phyloP scores from a whole-genome alignment of 2,888 invertebrate genomes.

The Parascotia fuliginaria region DNA sequence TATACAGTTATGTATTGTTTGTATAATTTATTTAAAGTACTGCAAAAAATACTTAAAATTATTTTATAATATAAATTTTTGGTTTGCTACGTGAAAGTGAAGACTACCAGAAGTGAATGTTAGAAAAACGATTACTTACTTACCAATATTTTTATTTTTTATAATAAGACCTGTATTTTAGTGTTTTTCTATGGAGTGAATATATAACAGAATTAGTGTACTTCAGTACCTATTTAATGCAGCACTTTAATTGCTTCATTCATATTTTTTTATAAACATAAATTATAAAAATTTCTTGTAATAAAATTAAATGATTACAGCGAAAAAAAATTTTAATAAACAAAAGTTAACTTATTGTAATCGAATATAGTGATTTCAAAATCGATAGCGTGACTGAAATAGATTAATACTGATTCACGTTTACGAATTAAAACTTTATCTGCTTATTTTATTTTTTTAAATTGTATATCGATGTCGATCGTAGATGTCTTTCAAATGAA shows the following conservation, averaged over 20 bases:
- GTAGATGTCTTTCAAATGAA: not conserved
- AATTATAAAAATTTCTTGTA: too few relatives aligned
- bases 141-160: too few relatives aligned
- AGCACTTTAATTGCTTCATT: too few relatives aligned
- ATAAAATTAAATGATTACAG: not conserved
- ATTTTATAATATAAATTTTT: constrained; percentile 24
- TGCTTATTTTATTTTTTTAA: constrained; percentile 2
- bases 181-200: too few relatives aligned
- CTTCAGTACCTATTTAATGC: too few relatives aligned
- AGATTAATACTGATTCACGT: constrained; percentile 6
- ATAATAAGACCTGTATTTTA: too few relatives aligned
- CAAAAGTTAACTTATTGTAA: not conserved
- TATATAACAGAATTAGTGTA: too few relatives aligned
- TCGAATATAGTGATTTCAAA: not conserved
- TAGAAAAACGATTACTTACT: constrained; percentile 19
- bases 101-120: constrained; percentile 20
- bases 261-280: too few relatives aligned
- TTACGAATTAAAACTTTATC: constrained; percentile 4
- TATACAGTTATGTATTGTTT: constrained; percentile 46
- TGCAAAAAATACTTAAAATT: constrained; percentile 33
- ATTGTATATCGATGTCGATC: not conserved
- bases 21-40: constrained; percentile 40
- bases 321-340: not conserved
- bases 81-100: constrained; percentile 32
- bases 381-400: constrained; percentile 10